Base-by-base conservation (phyloP, 2,888 invertebrate species). In the Pelosia muscerda region DNA sequence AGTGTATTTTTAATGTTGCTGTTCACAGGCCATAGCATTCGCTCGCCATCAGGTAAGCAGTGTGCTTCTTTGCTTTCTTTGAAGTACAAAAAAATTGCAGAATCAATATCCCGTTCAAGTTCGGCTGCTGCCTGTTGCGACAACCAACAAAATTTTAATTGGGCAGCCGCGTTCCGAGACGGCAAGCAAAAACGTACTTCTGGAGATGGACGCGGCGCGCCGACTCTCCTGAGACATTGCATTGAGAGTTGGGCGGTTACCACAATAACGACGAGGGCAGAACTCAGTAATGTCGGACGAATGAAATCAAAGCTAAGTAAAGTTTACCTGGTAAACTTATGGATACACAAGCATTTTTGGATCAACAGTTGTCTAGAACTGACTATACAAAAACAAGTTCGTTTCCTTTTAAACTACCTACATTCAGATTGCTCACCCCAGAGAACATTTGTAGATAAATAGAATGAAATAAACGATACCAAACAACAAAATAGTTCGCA, bases 111-210 rank as follows among this genome's bases (percentile, higher is more conserved):
- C 9, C 19, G 13, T 34, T 10, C 34, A 38, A 38, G 59, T 19
- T 10, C 10, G 23, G 13, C 23, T 38, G 59, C 38, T 23, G 59
- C 23, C 59, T 34, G 4, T 59, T 34, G 59, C 22, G 15, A 38
- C 34, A 59, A 5, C 15, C 4, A 19, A 56, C 38, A n/a, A n/a
- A n/a, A n/a, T n/a, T 19, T 13, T 64, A 64, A 57, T 64, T 64
- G 57, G 54, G 63, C 5, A 13, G 38, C 26, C 56, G 42, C 57
- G 64, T 57, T 57, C 49, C 59, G 34, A 65, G 58, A 65, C 53
- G 34, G 22, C 23, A 5, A 23, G 31, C 58, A 65, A 65, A 65
- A 65, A 59, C 31, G 42, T 28, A 31, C 54, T 23, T 54, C 28
- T 15, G 42, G 15, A 9, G 6, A 11, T 2, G 31, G 11, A 13